A percentile compares a stretch with the other conserved stretches of the same genome.
Evolutionary conservation across 1,140 invertebrate species (phyloP).

Genomic region (Contarinia nasturtii): DNA sequence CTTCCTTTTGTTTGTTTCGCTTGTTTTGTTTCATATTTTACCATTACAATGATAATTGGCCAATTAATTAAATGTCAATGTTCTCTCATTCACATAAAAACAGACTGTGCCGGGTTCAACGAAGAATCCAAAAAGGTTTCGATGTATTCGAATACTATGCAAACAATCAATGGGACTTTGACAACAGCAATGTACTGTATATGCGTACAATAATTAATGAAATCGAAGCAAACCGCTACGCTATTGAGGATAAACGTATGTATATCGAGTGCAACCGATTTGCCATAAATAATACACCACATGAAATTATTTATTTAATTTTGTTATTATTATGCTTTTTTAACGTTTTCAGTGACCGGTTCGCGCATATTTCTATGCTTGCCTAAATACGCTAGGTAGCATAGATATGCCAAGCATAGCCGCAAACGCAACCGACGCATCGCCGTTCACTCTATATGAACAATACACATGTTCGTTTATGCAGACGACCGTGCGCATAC

Average conservation of each 20-base stretch:
- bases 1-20: background rate
- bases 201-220: slow-evolving; percentile 38
- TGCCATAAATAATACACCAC: background rate
- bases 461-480: too few relatives aligned
- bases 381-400: too few relatives aligned
- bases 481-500: too few relatives aligned
- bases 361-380: too few relatives aligned
- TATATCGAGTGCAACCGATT: background rate
- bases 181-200: slow-evolving; percentile 30
- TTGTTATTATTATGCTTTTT: slow-evolving; percentile 4
- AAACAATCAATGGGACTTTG: slow-evolving; percentile 70
- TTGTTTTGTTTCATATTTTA: background rate
- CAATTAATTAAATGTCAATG: background rate
- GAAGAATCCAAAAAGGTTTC: slow-evolving; percentile 58
- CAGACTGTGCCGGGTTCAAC: slow-evolving; percentile 53
- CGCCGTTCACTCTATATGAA: too few relatives aligned
- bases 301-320: background rate
- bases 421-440: too few relatives aligned
- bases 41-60: background rate
- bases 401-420: too few relatives aligned
- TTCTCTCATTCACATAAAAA: slow-evolving; percentile 12
- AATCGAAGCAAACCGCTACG: slow-evolving; percentile 40
- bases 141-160: slow-evolving; percentile 74
- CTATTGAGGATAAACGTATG: slow-evolving; percentile 43
- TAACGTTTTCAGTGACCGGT: too few relatives aligned